Base-by-base conservation (phyloP, 2,888 invertebrate species). In the Caenorhabditis sp. region DNA sequence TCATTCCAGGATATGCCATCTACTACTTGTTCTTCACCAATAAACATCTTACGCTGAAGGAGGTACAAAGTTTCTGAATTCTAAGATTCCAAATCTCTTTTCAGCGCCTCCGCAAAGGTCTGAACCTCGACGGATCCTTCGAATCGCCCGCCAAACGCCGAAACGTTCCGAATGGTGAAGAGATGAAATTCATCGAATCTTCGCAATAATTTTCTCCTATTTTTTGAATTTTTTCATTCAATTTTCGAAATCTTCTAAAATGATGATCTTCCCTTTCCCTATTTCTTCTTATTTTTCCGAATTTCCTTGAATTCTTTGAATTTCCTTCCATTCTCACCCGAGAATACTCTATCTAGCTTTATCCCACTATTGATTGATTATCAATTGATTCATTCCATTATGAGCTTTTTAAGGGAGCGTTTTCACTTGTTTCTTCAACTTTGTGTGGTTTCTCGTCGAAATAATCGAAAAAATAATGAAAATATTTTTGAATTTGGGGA, bases 1-100 rank as follows among this genome's bases (percentile, higher is more conserved):
- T 95, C 92, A 96, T 97, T 85, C 96, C 96, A 1, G 92, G 94
- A 85, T 96, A 96, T 93, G 95, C 96, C 87, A 88, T 96, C 72
- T 96, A 96, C 93, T 94, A 94, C 87, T 89, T 94, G 1, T 85
- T 94, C 58, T 87, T 83, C 67, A 83, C 83, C 47, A 84, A 85
- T 32, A 83, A 72, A 28, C 72, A 88, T 69, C 79, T 88, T 6
- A 71, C 86, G 3, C 76, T 89, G 61, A 86, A 85, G 22, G 87
- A 89, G 81, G 89, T 87, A 26, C 32, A 32, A 9, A 32, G 9
- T 18, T 35, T 60, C 20, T 35, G 47, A 61, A 4, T 13, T 18
- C 15, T 5, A 20, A 32, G 32, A 3, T 35, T 68, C 26, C 8
- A 18, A 50, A 20, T 50, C 32, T 18, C 20, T 47, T 82, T 82